Percentiles rank a stretch among this genome's conserved stretches.
These are phyloP conservation scores for Hafferia zeledoni DNA, from an alignment of 2,797 vertebrate species.

Conservation along the genomic window DNA sequence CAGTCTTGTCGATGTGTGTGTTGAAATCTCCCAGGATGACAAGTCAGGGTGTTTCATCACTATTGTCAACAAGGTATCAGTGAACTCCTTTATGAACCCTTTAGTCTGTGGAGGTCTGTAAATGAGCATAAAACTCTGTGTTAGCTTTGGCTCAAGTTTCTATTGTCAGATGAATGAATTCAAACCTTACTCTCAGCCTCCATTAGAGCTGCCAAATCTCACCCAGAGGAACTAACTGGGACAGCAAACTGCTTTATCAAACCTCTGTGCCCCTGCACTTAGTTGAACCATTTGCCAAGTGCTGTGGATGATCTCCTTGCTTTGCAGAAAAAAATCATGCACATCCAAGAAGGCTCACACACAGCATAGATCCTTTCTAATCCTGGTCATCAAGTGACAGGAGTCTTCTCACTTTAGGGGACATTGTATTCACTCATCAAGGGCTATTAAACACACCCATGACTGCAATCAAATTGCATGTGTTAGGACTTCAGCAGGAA, in stretches of 20 bases:
- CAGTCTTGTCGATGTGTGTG: slow-evolving; percentile 61
- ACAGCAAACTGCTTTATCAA: slow-evolving; percentile 55
- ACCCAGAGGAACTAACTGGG: slow-evolving; percentile 58
- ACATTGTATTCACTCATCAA: neutral
- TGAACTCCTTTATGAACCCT: slow-evolving; percentile 66
- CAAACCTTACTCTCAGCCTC: slow-evolving; percentile 44
- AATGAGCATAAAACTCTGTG: slow-evolving; percentile 68
- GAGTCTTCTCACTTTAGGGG: neutral
- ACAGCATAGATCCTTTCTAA: neutral
- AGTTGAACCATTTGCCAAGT: neutral
- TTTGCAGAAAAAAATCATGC: neutral
- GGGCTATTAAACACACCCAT: neutral
- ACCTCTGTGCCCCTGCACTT: slow-evolving; percentile 21
- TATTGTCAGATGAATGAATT: slow-evolving; percentile 68
- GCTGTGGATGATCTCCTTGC: neutral
- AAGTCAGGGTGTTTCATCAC: slow-evolving; percentile 68
- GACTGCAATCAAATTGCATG: neutral
- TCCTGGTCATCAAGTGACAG: neutral
- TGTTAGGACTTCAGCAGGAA: neutral
- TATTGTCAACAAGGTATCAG: slow-evolving; percentile 68
- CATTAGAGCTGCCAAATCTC: slow-evolving; percentile 57
- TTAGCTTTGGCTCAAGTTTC: slow-evolving; percentile 70
- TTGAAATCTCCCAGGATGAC: slow-evolving; percentile 71
- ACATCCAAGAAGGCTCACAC: neutral
- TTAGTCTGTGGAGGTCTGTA: slow-evolving; percentile 64